These are phyloP conservation scores for Meleagris gallopavo DNA, from an alignment of 2,113 vertebrate species.

Conservation along the genomic window DNA sequence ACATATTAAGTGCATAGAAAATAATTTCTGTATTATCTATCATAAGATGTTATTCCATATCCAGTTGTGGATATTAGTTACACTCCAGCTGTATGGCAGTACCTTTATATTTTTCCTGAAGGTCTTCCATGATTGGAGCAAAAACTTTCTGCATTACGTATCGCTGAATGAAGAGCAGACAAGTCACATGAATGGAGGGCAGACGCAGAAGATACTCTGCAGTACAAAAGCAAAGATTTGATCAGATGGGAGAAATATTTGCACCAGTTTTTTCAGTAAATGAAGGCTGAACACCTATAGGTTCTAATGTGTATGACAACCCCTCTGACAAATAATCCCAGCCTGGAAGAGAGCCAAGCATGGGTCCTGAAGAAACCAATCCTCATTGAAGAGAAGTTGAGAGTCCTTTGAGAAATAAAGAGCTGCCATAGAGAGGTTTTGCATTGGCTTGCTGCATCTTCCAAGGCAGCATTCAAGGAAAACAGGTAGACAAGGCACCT, in stretches of 20 bases:
- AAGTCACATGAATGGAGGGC: too few species aligned
- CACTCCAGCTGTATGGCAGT: neutral
- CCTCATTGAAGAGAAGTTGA: neutral
- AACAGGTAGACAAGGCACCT: neutral
- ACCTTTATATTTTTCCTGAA: neutral
- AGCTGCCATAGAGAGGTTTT: neutral
- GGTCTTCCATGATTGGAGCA: neutral
- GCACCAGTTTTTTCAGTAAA: neutral
- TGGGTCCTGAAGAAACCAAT: neutral
- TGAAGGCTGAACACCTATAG: neutral
- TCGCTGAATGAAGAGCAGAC: neutral
- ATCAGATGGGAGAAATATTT: neutral
- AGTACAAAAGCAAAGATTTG: neutral
- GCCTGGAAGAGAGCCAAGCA: neutral
- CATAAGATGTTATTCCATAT: neutral
- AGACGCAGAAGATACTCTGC: neutral
- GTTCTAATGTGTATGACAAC: neutral
- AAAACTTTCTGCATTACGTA: neutral
- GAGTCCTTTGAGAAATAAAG: neutral
- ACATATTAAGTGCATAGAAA: neutral
- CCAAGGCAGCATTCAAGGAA: neutral
- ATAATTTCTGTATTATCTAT: neutral
- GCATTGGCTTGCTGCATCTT: neutral
- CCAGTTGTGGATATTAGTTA: neutral
- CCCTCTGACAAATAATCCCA: neutral